phyloP scores from a whole-genome alignment of 2,888 invertebrate species.

The Acronicta leporina region DNA sequence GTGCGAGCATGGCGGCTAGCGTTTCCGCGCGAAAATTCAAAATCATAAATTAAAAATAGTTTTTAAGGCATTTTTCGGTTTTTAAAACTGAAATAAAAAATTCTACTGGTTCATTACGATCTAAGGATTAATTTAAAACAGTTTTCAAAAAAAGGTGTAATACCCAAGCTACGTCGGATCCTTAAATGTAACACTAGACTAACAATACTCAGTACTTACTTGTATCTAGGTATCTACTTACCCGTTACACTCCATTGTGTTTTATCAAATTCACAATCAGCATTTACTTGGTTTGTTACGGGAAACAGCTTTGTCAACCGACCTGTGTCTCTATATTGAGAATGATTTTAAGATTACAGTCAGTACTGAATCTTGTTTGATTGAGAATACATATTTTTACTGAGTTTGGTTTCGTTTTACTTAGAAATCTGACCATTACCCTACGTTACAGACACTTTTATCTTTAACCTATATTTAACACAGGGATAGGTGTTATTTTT shows the following conservation, averaged over 20 bases:
- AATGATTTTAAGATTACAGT: slow-evolving; percentile 15
- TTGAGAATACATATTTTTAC: slow-evolving; percentile 4
- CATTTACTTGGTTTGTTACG: slow-evolving; percentile 30
- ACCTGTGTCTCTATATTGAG: slow-evolving; percentile 26
- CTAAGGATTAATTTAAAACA: too few relatives aligned
- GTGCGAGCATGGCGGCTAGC: too few relatives aligned
- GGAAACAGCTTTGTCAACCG: slow-evolving; percentile 36
- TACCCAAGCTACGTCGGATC: too few relatives aligned
- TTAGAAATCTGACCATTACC: too few relatives aligned
- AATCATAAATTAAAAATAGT: too few relatives aligned
- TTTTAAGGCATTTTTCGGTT: too few relatives aligned
- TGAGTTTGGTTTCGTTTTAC: not conserved
- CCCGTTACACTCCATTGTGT: slow-evolving; percentile 27
- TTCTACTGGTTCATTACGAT: too few relatives aligned
- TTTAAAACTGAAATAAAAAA: too few relatives aligned
- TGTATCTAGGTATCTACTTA: not conserved
- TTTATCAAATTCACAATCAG: slow-evolving; percentile 38
- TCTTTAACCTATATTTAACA: too few relatives aligned
- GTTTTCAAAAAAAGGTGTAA: too few relatives aligned
- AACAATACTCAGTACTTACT: not conserved
- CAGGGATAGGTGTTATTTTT: too few relatives aligned
- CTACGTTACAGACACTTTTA: not conserved
- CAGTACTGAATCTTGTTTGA: slow-evolving; percentile 7
- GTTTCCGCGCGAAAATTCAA: too few relatives aligned
- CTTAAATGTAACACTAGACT: not conserved